A percentile compares a stretch with the other conserved stretches of the same genome.
Evolutionary conservation across 2,888 invertebrate species (phyloP).

Genomic region (Neuroscelio doddi): DNA sequence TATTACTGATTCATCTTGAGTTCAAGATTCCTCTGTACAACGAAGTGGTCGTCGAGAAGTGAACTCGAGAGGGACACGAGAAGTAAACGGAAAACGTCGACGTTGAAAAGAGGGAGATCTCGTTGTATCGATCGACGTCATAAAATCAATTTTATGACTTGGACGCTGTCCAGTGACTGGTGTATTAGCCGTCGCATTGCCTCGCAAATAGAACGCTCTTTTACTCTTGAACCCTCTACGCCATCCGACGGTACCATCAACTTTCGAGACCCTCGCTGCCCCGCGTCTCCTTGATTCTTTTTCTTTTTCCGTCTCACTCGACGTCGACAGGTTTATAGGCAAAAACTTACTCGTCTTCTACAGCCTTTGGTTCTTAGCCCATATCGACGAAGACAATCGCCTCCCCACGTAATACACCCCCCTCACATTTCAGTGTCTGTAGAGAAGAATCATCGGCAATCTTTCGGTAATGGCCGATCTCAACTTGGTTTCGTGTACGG

Average conservation of each 20-base stretch:
- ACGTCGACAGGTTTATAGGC: conserved; percentile 57
- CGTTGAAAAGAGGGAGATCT: conserved; percentile 51
- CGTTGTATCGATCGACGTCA: conserved; percentile 67
- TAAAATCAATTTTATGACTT: conserved; percentile 71
- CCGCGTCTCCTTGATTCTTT: conserved; percentile 32
- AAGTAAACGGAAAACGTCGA: conserved; percentile 47
- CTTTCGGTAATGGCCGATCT: conserved; percentile 26
- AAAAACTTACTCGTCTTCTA: conserved; percentile 49
- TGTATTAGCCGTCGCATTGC: conserved; percentile 71
- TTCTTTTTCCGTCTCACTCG: conserved; percentile 44
- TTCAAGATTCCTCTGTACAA: conserved; percentile 1
- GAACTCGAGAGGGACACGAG: conserved; percentile 34
- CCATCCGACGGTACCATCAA: conserved; percentile 59
- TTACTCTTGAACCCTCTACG: conserved; percentile 63
- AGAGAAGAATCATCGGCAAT: conserved; percentile 20
- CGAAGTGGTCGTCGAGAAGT: conserved; percentile 13
- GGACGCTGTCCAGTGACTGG: conserved; percentile 71
- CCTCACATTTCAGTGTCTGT: conserved; percentile 3
- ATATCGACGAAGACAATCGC: conserved; percentile 43
- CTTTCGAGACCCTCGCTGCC: conserved; percentile 53
- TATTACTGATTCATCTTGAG: conserved; percentile 33
- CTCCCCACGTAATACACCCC: not conserved
- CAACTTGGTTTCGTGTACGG: too few relatives aligned
- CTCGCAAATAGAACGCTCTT: conserved; percentile 70
- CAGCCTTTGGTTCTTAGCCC: conserved; percentile 22